Conservation (phyloP, 2,888 invertebrate species). For the Eucriotettix oculatus region DNA sequence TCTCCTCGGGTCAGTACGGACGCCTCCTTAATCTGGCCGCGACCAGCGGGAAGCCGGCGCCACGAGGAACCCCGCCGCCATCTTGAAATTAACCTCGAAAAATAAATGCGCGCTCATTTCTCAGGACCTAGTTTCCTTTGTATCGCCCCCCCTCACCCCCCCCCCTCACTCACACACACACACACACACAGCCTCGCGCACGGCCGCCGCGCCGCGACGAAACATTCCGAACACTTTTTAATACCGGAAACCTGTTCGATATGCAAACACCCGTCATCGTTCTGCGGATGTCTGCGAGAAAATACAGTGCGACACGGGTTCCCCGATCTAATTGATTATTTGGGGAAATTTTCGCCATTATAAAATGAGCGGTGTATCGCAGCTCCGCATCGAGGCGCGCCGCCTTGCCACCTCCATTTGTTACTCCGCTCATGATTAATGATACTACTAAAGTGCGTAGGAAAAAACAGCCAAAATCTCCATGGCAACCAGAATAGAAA, state of each 20-base stretch:
- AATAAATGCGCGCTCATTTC: not conserved
- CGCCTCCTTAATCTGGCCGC: not conserved
- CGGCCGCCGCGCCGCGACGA: too few species aligned
- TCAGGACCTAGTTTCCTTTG: not conserved
- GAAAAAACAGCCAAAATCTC: constrained; percentile 2
- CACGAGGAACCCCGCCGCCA: not conserved
- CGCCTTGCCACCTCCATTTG: constrained; percentile 8
- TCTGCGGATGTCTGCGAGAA: too few species aligned
- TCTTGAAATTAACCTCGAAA: not conserved
- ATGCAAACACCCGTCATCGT: too few species aligned
- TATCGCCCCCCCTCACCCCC: not conserved
- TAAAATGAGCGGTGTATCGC: too few species aligned
- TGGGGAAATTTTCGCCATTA: too few species aligned
- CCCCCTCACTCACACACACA: too few species aligned
- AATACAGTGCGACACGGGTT: too few species aligned
- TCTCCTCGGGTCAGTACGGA: constrained; percentile 41
- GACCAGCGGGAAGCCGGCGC: not conserved
- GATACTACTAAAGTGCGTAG: constrained; percentile 6
- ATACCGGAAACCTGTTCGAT: too few species aligned
- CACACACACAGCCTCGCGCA: too few species aligned
- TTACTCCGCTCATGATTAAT: constrained; percentile 7
- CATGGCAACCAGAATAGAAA: constrained; percentile 4
- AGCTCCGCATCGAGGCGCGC: not conserved
- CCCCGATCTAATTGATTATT: too few species aligned
- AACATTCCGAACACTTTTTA: too few species aligned